Conservation (phyloP, 2,797 vertebrate species). For the Hypotaenidia philippensis region DNA sequence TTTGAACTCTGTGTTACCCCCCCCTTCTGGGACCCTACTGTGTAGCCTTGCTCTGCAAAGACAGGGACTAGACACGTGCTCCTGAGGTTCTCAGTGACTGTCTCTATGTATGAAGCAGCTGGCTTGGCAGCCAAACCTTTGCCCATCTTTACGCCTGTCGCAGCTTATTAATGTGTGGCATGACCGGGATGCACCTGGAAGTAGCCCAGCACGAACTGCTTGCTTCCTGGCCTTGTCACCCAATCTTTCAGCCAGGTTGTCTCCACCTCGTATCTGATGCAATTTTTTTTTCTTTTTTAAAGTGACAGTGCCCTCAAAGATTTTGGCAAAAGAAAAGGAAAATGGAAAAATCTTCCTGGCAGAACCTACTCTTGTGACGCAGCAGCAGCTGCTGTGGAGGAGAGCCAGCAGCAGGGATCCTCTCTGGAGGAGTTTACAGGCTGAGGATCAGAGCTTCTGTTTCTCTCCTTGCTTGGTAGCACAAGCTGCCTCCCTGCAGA, state of each 20-base stretch:
- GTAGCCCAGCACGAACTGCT: background rate
- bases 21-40: accelerated
- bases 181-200: background rate
- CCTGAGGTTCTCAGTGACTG: background rate
- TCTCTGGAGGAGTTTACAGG: conserved; percentile 33
- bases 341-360: conserved; percentile 22
- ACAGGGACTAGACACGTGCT: background rate
- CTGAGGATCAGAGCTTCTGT: conserved; percentile 12
- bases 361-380: conserved; percentile 16
- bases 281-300: background rate
- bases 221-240: background rate
- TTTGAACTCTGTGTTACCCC: background rate
- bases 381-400: conserved; percentile 39
- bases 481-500: conserved; percentile 4
- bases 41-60: background rate
- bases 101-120: background rate
- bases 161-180: conserved; percentile 4
- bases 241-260: background rate
- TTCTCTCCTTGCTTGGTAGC: conserved; percentile 16
- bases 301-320: background rate
- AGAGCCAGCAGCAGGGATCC: conserved; percentile 33
- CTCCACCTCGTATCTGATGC: background rate
- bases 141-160: background rate
- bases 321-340: conserved; percentile 14
- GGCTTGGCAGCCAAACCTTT: background rate